Conservation (phyloP, 2,888 invertebrate genomes). For the Danaus chrysippus region DNA sequence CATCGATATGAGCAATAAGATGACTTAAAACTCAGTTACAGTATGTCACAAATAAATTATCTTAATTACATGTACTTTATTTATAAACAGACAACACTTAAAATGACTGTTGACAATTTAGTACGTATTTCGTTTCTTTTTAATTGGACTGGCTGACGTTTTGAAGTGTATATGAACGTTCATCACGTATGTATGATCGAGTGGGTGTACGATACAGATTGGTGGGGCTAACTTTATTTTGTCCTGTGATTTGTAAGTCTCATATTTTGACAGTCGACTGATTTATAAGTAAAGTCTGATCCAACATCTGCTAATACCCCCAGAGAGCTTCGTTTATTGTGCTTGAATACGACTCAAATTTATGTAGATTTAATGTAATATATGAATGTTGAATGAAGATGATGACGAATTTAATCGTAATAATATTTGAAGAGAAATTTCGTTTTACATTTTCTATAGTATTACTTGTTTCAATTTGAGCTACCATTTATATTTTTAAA, state of each 20-base stretch:
- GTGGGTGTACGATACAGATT: slow-evolving; percentile 54
- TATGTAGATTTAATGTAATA: slow-evolving; percentile 5
- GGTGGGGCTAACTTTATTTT: slow-evolving; percentile 38
- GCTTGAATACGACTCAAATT: background rate
- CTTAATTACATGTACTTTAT: slow-evolving; percentile 14
- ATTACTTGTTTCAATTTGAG: too few species aligned
- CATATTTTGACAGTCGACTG: slow-evolving; percentile 26
- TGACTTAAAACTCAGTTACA: background rate
- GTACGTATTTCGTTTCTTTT: slow-evolving; percentile 58
- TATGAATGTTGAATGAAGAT: background rate
- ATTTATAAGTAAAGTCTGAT: slow-evolving; percentile 10
- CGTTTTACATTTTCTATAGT: too few species aligned
- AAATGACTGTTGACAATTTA: slow-evolving; percentile 43
- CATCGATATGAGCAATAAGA: too few species aligned
- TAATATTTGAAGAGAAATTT: too few species aligned
- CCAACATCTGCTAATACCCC: slow-evolving; percentile 6
- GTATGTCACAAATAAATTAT: slow-evolving; percentile 9
- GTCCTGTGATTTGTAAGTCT: slow-evolving; percentile 33
- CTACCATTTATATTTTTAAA: too few species aligned
- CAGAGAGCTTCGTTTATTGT: background rate
- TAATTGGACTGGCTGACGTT: slow-evolving; percentile 64
- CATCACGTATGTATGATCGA: slow-evolving; percentile 46
- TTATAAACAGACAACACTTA: slow-evolving; percentile 33
- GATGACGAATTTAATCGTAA: too few species aligned
- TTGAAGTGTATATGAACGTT: slow-evolving; percentile 47